A percentile compares a stretch with the other conserved stretches of the same genome.
Conservation (phyloP, 2,797 vertebrate species). For the Simalia tracyae region DNA sequence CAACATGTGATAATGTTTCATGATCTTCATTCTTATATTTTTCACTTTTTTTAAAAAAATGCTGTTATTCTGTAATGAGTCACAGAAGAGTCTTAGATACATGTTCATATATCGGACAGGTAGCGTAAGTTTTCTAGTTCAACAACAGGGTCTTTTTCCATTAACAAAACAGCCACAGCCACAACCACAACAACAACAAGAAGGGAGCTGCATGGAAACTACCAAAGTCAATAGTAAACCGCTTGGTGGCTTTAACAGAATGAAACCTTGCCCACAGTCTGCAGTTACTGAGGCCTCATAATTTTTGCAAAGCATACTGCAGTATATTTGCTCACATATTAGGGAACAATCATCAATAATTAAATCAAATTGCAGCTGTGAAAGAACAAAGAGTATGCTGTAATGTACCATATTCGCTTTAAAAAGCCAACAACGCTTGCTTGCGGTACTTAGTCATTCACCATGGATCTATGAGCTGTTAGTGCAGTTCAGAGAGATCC, state of each 20-base stretch:
- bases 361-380: slow-evolving; percentile 15
- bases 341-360: slow-evolving; percentile 7
- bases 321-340: slow-evolving; percentile 19
- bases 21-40: neutral
- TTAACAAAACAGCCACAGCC: no score
- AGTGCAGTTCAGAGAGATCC: neutral
- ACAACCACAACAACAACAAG: no score
- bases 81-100: neutral
- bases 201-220: neutral
- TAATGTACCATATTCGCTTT: neutral
- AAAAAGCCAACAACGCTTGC: slow-evolving; percentile 4
- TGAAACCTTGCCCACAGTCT: neutral
- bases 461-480: neutral
- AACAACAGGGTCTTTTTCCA: neutral
- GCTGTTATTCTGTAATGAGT: neutral
- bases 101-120: neutral
- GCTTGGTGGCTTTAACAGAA: neutral
- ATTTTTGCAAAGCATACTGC: neutral
- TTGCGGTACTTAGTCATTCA: slow-evolving; percentile 19
- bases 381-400: neutral
- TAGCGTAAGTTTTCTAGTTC: neutral
- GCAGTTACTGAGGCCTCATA: neutral
- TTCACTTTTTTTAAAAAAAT: no score
- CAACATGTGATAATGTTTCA: neutral
- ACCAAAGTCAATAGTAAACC: neutral